Evolutionary conservation across 2,113 vertebrate species (phyloP), one percentile per base, ranked within the genome.

Genomic region (Cheirogaleus medius): DNA sequence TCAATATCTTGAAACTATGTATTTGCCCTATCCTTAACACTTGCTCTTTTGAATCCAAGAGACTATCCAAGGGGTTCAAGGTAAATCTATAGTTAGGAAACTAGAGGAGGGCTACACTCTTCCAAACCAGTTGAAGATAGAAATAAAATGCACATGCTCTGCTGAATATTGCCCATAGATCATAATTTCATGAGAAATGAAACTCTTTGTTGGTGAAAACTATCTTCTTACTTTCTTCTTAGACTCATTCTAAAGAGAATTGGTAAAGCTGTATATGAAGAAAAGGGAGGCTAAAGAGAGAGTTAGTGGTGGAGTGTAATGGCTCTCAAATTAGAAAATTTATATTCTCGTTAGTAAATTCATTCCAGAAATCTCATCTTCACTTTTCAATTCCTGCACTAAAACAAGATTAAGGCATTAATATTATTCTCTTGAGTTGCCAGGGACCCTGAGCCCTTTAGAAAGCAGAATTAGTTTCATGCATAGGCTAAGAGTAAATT

Each of bases 201-300:
- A 81, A 69, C 58, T 47, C 80, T 93, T 73, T 69, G 27, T 78
- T 95, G 56, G 23, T 94, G 20, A 90, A 91, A 86, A 49, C 17
- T 47, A 39, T 71, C 71, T n/a, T 71, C 76, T 81, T 7, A 5
- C 44, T 93, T 98, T 96, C 32, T 80, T 84, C 64, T 92, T 84
- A 88, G 52, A 81, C 18, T 92, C 21, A 94, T 60, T 74, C 54
- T 88, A 66, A 81, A 93, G 39, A 93, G 25, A 85, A 73, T 25
- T 68, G 44, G 17, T 47, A 58, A 87, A 37, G 4, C 42, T 78
- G 13, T 89, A 23, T 49, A 71, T 76, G 49, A 56, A 42, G 25
- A 54, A 89, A 94, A 63, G 6, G 47, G 15, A 92, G 39, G 32
- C 60, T 64, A 74, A 52, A 63, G 1, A 54, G 94, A 69, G 76